Conservation (phyloP, 2,797 vertebrate species). For the Sebastes minor region DNA sequence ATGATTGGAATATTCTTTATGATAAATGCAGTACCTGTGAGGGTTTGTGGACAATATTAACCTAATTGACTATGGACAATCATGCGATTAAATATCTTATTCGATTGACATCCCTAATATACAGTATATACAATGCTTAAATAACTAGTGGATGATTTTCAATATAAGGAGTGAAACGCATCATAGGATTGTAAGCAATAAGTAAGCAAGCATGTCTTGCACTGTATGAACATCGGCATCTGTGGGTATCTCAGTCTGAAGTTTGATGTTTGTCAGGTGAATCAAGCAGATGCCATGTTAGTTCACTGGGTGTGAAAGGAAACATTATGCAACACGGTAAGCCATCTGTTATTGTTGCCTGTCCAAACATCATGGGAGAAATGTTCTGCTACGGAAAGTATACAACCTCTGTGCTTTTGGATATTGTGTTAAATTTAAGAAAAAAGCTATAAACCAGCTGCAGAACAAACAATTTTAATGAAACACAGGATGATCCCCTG, state of each 20-base stretch:
- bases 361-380: constrained; percentile 34
- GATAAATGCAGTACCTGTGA: no score
- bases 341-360: constrained; percentile 56
- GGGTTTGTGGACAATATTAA: no score
- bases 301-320: constrained; percentile 52
- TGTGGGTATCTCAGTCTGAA: neutral
- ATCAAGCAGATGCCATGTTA: constrained; percentile 46
- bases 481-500: neutral
- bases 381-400: neutral
- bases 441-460: neutral
- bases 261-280: constrained; percentile 43
- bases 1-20: no score
- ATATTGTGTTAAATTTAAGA: neutral
- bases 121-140: neutral
- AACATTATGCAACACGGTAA: constrained; percentile 53
- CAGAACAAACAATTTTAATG: neutral
- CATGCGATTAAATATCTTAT: neutral
- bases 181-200: neutral
- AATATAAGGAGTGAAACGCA: neutral
- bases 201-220: neutral
- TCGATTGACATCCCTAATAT: neutral
- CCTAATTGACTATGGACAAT: neutral
- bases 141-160: neutral
- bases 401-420: neutral
- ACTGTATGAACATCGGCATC: neutral